Evolutionary conservation across 2,888 invertebrate species (phyloP), one percentile per base, ranked within the genome.

Genomic region (Eupithecia centaureata): DNA sequence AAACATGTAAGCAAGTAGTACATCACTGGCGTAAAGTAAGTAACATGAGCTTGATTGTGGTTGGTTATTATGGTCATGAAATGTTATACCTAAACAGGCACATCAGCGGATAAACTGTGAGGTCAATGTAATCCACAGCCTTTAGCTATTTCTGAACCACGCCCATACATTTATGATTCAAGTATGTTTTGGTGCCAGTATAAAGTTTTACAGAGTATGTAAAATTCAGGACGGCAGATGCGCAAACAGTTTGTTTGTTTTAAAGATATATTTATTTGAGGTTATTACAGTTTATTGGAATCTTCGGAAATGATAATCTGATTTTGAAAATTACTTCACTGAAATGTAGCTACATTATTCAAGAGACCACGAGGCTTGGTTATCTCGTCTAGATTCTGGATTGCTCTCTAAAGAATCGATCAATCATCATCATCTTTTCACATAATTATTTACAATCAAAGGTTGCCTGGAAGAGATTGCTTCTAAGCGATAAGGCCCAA

Each of bases 1-100:
- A 38, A n/a, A n/a, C 47, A 12, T 51, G 25, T 25, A 27, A 27
- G 15, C 25, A 25, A 5, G 25, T 52, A 27, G n/a, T 15, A 52
- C 7, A 52, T 52, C 18, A 27, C 25, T 2, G 52, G 25, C 15
- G 52, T 27, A 7, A 5, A 13, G 52, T 27, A 5, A 13, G 52
- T 27, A 52, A 52, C 52, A 52, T 52, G 52, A 52, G 52, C 52
- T 52, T 27, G 2, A 51, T 15, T 27, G 13, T 52, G 52, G 52
- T 52, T 27, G 52, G 15, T 7, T 27, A 27, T 52, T n/a, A n/a
- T n/a, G 13, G 52, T 27, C 27, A 52, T 7, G 52, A 27, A 52
- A 27, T 52, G 2, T 27, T 5, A 52, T 15, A 51, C 51, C 12
- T 13, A 0, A 51, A 27, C 4, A 15, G 7, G 35, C 35, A 15